These are phyloP conservation scores for Picathartes gymnocephalus DNA, from an alignment of 2,113 vertebrate species.

Conservation along the genomic window DNA sequence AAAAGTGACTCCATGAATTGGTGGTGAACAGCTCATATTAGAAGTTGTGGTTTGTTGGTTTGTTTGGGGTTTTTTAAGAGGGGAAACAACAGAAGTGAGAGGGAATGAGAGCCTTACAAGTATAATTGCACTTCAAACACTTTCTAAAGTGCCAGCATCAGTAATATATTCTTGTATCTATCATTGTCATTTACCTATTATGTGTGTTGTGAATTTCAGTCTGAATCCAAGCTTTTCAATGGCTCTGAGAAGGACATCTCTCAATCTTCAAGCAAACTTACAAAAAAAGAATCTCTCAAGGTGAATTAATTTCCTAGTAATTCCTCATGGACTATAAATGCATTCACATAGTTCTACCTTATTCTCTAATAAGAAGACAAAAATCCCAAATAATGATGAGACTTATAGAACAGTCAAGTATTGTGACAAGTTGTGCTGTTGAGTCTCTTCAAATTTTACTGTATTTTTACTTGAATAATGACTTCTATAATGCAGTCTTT, in stretches of 20 bases:
- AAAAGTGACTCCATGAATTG: not conserved
- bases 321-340: not conserved
- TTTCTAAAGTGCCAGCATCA: not conserved
- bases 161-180: not conserved
- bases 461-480: not conserved
- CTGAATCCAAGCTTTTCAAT: conserved; percentile 98
- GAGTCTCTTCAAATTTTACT: not conserved
- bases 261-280: conserved; percentile 89
- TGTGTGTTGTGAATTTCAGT: conserved; percentile 75
- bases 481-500: not conserved
- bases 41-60: not conserved
- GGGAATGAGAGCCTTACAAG: not conserved
- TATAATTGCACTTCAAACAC: not conserved
- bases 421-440: not conserved
- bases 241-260: conserved; percentile 95
- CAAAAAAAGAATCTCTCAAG: conserved; percentile 99
- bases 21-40: not conserved
- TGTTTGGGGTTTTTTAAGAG: not conserved
- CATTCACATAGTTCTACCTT: not conserved
- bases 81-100: not conserved
- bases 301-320: conserved; percentile 65
- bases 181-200: not conserved
- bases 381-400: not conserved
- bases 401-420: not conserved
- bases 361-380: not conserved